These are phyloP conservation scores for Neolamprologus caudopunctatus DNA, from an alignment of 2,113 vertebrate species.

Conservation along the genomic window DNA sequence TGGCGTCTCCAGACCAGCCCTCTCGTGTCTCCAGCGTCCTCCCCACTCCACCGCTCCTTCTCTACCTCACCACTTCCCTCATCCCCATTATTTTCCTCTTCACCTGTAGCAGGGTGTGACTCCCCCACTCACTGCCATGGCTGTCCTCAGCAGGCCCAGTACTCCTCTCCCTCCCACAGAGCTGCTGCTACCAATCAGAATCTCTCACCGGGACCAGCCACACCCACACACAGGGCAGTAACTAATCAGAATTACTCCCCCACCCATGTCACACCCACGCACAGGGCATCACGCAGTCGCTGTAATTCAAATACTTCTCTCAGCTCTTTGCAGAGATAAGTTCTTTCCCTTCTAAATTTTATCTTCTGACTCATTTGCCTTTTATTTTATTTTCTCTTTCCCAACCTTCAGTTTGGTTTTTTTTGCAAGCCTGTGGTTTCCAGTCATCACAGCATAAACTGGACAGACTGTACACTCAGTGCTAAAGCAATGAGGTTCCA, in stretches of 20 bases:
- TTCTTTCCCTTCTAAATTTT: neutral
- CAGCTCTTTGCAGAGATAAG: conserved; percentile 79
- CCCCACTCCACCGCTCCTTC: conserved; percentile 80
- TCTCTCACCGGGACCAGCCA: conserved; percentile 47
- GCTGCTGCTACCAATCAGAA: conserved; percentile 33
- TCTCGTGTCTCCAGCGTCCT: conserved; percentile 78
- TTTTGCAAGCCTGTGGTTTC: neutral
- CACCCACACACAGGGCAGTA: conserved; percentile 53
- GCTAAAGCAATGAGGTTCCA: neutral
- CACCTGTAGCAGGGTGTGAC: conserved; percentile 34
- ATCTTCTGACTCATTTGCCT: neutral
- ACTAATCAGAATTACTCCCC: conserved; percentile 61
- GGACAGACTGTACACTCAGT: neutral
- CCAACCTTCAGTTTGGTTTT: neutral
- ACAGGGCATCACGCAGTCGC: conserved; percentile 47
- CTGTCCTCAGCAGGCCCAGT: conserved; percentile 76
- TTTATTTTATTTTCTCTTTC: neutral
- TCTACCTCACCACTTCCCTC: conserved; percentile 81
- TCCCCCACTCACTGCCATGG: conserved; percentile 79
- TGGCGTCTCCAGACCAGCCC: conserved; percentile 97
- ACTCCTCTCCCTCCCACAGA: conserved; percentile 70
- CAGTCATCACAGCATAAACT: neutral
- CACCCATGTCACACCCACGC: conserved; percentile 60
- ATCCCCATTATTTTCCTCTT: conserved; percentile 77
- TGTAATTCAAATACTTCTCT: conserved; percentile 74